Base-by-base conservation (phyloP, 2,888 invertebrate species). In the Steinernema scapterisci region DNA sequence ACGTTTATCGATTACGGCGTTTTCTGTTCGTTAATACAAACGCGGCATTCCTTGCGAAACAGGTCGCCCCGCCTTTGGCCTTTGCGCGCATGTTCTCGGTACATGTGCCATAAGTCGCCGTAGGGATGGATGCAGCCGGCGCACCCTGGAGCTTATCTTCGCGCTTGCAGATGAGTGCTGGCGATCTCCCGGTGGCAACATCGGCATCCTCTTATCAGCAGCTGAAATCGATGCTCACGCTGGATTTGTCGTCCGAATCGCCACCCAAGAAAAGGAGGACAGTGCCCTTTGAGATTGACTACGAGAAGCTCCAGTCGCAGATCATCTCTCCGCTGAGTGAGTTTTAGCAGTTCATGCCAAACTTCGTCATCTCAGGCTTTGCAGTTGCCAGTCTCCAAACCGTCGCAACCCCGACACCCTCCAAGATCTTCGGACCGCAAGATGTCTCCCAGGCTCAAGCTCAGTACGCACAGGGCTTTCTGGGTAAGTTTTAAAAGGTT, bases 151-250 rank as follows among this genome's bases (percentile, higher is more conserved):
- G 16, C 63, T 63, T 31, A 63, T 63, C 63, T 63, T 11, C 27
- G 16, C 25, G 27, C 13, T 63, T 63, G 63, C 16, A 63, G 63
- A 63, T 63, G 63, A 63, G 63, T 63, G 63, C 63, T 63, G 63
- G 63, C 31, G 63, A 63, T 63, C 63, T 63, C 16, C 63, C 63
- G 16, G 63, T 63, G 63, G 63, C 63, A 63, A 63, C 63, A 63
- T 63, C 63, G 31, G 63, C 63, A 16, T 63, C 63, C 63, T 63
- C 63, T 16, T 63, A 63, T 63, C 63, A 63, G 25, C 63, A 63
- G 19, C 63, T 63, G 16, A 63, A 63, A 63, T 63, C 63, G 27
- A 63, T 63, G 63, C 63, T 63, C 27, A 63, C 63, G 63, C 63
- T 63, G 63, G 63, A 63, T 31, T 13, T 63, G 1, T 27, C 63